Percentiles rank a stretch among this genome's conserved stretches.
These are phyloP conservation scores for Trichechus manatus DNA, from an alignment of 2,113 vertebrate genomes.

Conservation along the genomic window DNA sequence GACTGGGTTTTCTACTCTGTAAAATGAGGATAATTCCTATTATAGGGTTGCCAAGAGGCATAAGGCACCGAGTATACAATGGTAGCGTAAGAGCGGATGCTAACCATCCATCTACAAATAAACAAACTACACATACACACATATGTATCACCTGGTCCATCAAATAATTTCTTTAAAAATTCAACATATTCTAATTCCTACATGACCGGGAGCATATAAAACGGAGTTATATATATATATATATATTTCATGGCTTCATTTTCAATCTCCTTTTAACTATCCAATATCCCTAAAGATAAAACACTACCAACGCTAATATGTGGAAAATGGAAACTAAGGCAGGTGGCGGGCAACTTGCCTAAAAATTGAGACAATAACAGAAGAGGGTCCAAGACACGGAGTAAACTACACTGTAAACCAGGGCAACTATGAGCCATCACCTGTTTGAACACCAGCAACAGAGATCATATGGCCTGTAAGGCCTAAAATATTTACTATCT, in stretches of 20 bases:
- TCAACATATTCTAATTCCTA: not conserved
- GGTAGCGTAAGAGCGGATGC: not conserved
- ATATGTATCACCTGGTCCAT: not conserved
- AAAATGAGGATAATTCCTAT: not conserved
- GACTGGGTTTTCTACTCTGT: not conserved
- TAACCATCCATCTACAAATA: not conserved
- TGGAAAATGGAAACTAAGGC: not conserved
- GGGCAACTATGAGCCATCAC: not conserved
- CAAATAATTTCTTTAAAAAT: not conserved
- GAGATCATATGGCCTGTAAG: not conserved
- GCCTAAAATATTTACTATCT: not conserved
- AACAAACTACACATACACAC: not conserved
- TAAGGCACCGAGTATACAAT: not conserved
- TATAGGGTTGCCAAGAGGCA: fast-evolving
- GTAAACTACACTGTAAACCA: not conserved
- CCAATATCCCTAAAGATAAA: not conserved
- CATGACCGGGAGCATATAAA: not conserved
- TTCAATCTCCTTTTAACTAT: not conserved
- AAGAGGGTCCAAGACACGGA: not conserved
- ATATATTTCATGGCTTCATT: not conserved
- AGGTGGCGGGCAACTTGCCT: not conserved
- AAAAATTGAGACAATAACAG: not conserved
- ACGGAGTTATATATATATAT: no score
- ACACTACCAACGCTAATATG: not conserved
- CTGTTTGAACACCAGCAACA: not conserved